These are phyloP conservation scores for Syritta pipiens DNA, from an alignment of 2,888 invertebrate species.

Conservation along the genomic window DNA sequence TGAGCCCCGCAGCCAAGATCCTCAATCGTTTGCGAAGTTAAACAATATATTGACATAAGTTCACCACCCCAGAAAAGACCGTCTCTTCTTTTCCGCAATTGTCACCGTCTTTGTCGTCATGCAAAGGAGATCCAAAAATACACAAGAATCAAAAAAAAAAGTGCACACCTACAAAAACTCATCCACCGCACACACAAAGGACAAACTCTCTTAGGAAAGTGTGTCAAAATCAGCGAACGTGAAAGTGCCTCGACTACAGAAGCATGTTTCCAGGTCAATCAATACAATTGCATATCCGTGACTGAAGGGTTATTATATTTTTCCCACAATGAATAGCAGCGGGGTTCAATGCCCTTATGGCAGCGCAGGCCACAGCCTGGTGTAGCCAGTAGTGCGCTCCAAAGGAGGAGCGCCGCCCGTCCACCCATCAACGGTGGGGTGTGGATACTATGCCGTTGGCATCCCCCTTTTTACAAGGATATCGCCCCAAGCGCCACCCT, in stretches of 20 bases:
- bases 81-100: no score
- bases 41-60: no score
- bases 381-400: constrained; percentile 36
- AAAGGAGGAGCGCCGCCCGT: constrained; percentile 26
- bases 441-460: constrained; percentile 16
- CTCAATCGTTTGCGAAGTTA: no score
- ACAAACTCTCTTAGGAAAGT: constrained; percentile 56
- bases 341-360: constrained; percentile 66
- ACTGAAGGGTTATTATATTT: constrained; percentile 69
- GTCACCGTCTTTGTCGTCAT: constrained; percentile 3
- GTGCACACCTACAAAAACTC: constrained; percentile 2
- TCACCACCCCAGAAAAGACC: no score
- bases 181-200: no score
- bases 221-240: constrained; percentile 70
- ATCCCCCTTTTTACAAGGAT: constrained; percentile 43
- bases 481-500: constrained; percentile 18
- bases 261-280: constrained; percentile 71
- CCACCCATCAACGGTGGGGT: no score
- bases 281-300: constrained; percentile 70
- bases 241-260: constrained; percentile 60
- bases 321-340: constrained; percentile 47
- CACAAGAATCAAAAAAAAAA: neutral
- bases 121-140: constrained; percentile 16
- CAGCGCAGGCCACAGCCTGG: no score
- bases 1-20: no score